Evolutionary conservation across 1,140 invertebrate species (phyloP).

Genomic region (Gryon sp.): DNA sequence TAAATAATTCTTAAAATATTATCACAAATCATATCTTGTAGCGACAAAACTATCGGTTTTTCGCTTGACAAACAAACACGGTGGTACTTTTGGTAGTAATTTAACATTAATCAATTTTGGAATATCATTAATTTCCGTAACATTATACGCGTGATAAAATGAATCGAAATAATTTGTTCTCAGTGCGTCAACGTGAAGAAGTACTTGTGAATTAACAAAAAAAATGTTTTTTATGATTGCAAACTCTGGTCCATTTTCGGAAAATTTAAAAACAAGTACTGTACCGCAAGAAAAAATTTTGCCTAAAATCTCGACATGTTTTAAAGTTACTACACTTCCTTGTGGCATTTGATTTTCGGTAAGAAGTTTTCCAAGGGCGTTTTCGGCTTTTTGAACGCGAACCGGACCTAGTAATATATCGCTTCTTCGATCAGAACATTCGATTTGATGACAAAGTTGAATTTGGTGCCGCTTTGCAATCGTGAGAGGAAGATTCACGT

Average conservation of each 20-base stretch:
- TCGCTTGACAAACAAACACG: too few relatives aligned
- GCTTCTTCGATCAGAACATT: too few relatives aligned
- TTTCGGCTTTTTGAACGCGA: too few relatives aligned
- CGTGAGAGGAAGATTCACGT: neutral
- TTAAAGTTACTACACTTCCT: slow-evolving; percentile 4
- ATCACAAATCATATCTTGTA: too few relatives aligned
- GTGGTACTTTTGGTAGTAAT: slow-evolving; percentile 1
- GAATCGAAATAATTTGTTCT: slow-evolving; percentile 4
- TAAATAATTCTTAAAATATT: too few relatives aligned
- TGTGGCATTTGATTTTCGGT: neutral
- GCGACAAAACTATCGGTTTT: too few relatives aligned
- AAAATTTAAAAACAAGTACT: neutral
- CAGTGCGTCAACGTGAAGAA: too few relatives aligned
- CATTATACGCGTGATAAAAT: slow-evolving; percentile 2
- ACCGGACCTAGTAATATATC: too few relatives aligned
- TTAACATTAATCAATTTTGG: neutral
- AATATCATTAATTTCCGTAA: neutral
- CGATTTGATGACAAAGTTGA: slow-evolving; percentile 3
- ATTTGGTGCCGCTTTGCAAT: neutral
- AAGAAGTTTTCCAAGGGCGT: neutral
- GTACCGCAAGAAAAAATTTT: slow-evolving; percentile 4
- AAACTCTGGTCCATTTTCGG: neutral
- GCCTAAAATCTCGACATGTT: slow-evolving; percentile 9
- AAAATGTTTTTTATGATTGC: neutral
- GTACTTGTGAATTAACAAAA: too few relatives aligned